These are phyloP conservation scores for Plutomurus gul DNA, from an alignment of 1,140 invertebrate species.

Conservation along the genomic window DNA sequence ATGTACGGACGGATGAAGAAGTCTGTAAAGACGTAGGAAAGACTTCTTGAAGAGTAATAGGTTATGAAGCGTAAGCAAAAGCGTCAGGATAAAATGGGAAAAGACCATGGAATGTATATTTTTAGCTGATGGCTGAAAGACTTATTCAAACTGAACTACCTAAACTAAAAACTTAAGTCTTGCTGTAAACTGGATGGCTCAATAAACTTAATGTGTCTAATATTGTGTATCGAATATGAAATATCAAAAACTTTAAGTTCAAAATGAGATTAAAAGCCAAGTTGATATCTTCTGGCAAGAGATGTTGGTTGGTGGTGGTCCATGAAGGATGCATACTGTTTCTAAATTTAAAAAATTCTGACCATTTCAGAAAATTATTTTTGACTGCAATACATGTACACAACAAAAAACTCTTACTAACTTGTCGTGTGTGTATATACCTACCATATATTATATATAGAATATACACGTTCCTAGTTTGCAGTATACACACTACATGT, in stretches of 20 bases:
- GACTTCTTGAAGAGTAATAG: slow-evolving; percentile 43
- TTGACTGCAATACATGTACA: too few species aligned
- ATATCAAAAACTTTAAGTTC: background rate
- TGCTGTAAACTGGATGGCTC: background rate
- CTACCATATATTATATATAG: too few species aligned
- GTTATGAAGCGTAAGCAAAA: slow-evolving; percentile 42
- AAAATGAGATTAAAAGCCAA: background rate
- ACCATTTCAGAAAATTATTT: too few species aligned
- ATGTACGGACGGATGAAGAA: slow-evolving; percentile 12
- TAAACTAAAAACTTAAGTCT: background rate
- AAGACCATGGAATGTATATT: slow-evolving; percentile 43
- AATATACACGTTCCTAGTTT: too few species aligned
- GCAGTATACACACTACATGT: too few species aligned
- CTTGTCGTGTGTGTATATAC: too few species aligned
- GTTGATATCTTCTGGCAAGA: background rate
- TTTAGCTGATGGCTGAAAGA: slow-evolving; percentile 37
- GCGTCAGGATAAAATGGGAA: slow-evolving; percentile 30
- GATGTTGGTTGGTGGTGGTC: too few species aligned
- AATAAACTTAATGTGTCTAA: background rate
- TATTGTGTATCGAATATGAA: background rate
- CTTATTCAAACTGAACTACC: background rate
- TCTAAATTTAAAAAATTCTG: too few species aligned
- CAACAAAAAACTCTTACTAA: too few species aligned
- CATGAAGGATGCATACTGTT: too few species aligned
- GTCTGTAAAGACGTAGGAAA: slow-evolving; percentile 17